phyloP scores from a whole-genome alignment of 2,113 vertebrate genomes.

The Pleuronectes platessa region DNA sequence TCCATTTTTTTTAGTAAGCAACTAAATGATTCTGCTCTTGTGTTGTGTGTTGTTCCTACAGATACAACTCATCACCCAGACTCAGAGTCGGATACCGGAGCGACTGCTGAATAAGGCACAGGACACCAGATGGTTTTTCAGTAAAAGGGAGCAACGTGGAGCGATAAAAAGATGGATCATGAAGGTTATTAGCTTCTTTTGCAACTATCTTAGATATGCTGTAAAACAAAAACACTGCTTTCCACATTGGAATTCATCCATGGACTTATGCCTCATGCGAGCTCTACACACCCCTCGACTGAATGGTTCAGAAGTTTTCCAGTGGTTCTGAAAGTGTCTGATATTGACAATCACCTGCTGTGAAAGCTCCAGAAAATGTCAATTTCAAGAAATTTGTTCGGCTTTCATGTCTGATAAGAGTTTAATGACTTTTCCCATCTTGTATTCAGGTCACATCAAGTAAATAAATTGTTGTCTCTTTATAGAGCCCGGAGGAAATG shows the following conservation, averaged over 20 bases:
- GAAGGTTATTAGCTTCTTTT: neutral
- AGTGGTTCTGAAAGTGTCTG: no score
- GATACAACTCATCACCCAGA: neutral
- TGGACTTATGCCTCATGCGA: no score
- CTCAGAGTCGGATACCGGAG: constrained; percentile 3
- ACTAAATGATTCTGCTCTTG: neutral
- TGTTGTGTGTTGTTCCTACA: neutral
- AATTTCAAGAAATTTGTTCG: no score
- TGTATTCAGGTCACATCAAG: neutral
- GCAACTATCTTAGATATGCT: no score
- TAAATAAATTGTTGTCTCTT: neutral
- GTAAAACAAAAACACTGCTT: no score
- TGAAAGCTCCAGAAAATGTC: no score
- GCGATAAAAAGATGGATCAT: neutral
- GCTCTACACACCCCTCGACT: no score
- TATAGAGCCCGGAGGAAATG: neutral
- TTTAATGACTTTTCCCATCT: neutral
- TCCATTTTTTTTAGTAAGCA: no score
- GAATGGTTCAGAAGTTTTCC: no score
- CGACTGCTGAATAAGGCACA: neutral
- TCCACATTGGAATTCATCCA: no score
- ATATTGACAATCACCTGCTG: no score
- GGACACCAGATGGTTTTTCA: neutral
- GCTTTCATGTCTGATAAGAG: no score
- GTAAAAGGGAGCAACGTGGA: fast-evolving